Conservation (phyloP, 2,797 vertebrate species). For the Apodemus agrarius region DNA sequence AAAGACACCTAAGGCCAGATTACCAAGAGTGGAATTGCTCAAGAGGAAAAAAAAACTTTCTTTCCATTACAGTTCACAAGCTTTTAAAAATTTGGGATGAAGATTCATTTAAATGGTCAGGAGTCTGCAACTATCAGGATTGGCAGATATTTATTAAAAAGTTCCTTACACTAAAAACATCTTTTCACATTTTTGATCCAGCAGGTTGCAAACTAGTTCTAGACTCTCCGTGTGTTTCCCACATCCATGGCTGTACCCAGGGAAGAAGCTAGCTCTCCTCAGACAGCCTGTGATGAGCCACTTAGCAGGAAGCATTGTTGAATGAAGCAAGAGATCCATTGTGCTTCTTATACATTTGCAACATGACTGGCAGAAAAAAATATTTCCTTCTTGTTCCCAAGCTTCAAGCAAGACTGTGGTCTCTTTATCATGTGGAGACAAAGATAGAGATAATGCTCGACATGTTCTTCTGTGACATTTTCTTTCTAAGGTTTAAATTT, state of each 20-base stretch:
- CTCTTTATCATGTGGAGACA: not conserved
- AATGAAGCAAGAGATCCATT: not conserved
- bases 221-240: not conserved
- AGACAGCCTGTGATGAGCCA: not conserved
- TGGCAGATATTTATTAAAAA: slow-evolving; percentile 25
- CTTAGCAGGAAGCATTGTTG: not conserved
- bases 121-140: slow-evolving; percentile 1
- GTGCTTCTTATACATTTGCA: not conserved
- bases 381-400: not conserved
- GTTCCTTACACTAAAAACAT: not conserved
- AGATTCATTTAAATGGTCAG: not conserved
- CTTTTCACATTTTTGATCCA: slow-evolving; percentile 35
- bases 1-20: not conserved
- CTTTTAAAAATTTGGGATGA: not conserved
- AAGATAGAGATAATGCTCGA: not conserved
- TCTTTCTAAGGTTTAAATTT: not conserved
- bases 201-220: not conserved
- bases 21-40: not conserved
- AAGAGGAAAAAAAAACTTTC: not conserved
- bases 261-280: not conserved
- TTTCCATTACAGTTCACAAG: not conserved
- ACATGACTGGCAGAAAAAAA: not conserved
- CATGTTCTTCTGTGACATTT: not conserved
- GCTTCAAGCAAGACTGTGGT: slow-evolving; percentile 3
- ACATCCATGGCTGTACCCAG: not conserved